Evolutionary conservation across 1,140 invertebrate genomes (phyloP), one percentile per base, ranked within the genome.

Genomic region (Micrasema longulum): DNA sequence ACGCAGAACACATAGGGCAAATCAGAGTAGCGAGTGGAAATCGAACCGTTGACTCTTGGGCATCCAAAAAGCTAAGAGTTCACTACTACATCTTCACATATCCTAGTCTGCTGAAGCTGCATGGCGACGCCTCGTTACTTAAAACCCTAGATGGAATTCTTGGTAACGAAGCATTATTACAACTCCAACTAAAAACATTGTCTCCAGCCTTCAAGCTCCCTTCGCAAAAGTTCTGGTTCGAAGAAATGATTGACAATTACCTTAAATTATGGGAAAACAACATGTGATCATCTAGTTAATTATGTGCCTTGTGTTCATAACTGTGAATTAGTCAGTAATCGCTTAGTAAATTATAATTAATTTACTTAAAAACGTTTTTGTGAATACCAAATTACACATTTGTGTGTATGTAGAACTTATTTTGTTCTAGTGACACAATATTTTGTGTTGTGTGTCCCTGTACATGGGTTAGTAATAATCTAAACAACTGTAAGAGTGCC

Each of bases 231-330:
- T 86, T 90, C 75, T 95, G 92, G 92, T 95, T 94, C 82, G 88
- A 92, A 67, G 92, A 95, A 85, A 91, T 94, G 43, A 88, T 95
- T 77, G 93, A 94, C 80, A 95, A 95, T 86, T 92, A 93, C 82
- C 88, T 94, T 78, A 93, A 94, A 85, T 83, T 95, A 43, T 95
- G 93, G 92, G 93, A 95, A 82, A 89, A 91, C 73, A 95, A 95
- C 78, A 91, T 93, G 90, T 90, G 88, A 90, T 60, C 31, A 41
- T 38, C n/a, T 0, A 60, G 9, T 41, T 53, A 4, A 48, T 45
- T 14, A 18, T 48, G 20, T 31, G 26, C 26, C 26, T 31, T 31
- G 26, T 31, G 26, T 31, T 31, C 26, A 31, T 2, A 31, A 31
- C 23, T 53, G 36, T 38, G 55, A 60, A 60, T 60, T 60, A 60